A percentile compares a stretch with the other conserved stretches of the same genome.
Evolutionary conservation across 2,797 vertebrate species (phyloP).

Genomic region (Otolemur crassicaudatus): DNA sequence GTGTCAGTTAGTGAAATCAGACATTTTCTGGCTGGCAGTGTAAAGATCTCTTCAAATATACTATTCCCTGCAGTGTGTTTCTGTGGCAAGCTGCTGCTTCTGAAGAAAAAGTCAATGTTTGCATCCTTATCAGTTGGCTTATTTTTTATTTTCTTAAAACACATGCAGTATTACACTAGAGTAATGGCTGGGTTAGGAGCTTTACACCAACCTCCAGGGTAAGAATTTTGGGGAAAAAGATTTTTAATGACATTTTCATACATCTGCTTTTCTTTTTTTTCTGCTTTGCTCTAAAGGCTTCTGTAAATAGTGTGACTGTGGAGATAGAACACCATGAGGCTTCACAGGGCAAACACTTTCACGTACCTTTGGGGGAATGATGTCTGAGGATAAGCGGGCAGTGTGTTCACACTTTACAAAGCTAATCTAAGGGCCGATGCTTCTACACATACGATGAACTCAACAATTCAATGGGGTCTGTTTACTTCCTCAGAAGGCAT

Average conservation of each 20-base stretch:
- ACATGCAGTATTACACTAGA: background rate
- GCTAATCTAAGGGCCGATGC: background rate
- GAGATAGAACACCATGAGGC: background rate
- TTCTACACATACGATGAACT: background rate
- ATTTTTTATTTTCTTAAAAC: background rate
- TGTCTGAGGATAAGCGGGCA: background rate
- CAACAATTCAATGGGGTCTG: background rate
- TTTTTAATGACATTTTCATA: conserved; percentile 53
- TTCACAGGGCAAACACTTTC: background rate
- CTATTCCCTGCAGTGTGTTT: background rate
- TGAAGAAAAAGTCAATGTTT: background rate
- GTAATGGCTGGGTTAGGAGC: background rate
- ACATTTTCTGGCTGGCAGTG: background rate
- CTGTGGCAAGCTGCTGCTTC: background rate
- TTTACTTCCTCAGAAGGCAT: background rate
- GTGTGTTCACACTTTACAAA: background rate
- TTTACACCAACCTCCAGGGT: background rate
- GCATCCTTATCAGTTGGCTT: background rate
- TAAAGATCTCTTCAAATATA: background rate
- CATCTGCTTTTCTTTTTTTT: background rate
- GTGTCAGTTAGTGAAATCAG: background rate
- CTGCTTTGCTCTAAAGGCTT: conserved; percentile 10
- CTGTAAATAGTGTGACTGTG: conserved; percentile 33
- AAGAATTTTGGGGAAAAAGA: background rate
- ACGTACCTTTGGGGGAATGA: background rate